Evolutionary conservation across 2,888 invertebrate species (phyloP), one percentile per base, ranked within the genome.

Genomic region (Meiosimyza decipiens): DNA sequence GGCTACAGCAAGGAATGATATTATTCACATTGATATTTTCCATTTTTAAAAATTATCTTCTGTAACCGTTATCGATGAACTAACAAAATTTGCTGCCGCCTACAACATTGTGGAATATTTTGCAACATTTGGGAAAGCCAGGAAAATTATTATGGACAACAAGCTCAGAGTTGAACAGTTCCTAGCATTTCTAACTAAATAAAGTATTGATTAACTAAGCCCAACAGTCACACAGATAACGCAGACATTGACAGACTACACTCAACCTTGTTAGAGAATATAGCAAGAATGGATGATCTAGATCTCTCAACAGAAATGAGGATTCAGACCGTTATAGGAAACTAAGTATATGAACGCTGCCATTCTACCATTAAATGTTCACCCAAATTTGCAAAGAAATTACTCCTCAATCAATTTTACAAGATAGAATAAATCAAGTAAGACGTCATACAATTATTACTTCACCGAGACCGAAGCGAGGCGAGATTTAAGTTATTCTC

Each of bases 331-430:
- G 74, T 66, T 18, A 49, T 72, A 72, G 60, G 51, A 13, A 74
- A 72, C 54, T 74, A 74, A 66, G 72, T n/a, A n/a, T n/a, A 72
- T 54, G 64, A 74, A 55, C 67, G 72, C 47, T 74, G 72, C 40
- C 74, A 74, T 49, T 72, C 59, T 7, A 69, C 72, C 59, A 74
- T 72, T 40, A 72, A 72, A 64, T 62, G 40, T 51, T 55, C 72
- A 3, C 74, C 72, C 2, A 72, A 33, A 51, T 16, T 55, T 60
- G 70, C 40, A 49, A 59, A 28, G 65, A 71, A 18, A 55, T 47
- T 49, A 52, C 71, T 3, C 57, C 54, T 47, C 52, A 15, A 15
- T 15, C 59, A 60, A 22, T 9, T 54, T 57, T 71, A 16, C 40
- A 62, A 28, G 22, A 57, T 33, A 59, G 51, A 50, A 57, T 68